Evolutionary conservation across 2,113 vertebrate genomes (phyloP).

Genomic region (Marmota flaviventris): DNA sequence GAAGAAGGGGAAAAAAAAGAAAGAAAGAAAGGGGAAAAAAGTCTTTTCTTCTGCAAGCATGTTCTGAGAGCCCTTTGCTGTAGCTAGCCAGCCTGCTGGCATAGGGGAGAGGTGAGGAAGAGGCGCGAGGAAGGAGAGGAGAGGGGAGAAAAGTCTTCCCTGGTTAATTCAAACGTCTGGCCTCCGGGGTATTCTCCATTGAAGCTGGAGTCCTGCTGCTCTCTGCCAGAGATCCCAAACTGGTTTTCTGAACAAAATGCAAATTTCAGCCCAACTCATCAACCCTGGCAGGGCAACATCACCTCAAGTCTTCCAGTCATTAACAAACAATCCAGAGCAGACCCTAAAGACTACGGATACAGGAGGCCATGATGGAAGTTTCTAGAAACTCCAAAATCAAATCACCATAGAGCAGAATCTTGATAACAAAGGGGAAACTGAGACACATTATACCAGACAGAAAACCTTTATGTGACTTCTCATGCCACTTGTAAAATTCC

Average conservation of each 20-base stretch:
- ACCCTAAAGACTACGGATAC: not conserved
- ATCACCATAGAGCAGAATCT: not conserved
- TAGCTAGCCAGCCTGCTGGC: conserved; percentile 20
- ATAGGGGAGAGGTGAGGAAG: conserved; percentile 35
- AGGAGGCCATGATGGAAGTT: not conserved
- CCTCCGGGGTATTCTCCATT: conserved; percentile 2
- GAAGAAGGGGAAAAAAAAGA: not conserved
- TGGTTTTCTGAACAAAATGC: conserved; percentile 76
- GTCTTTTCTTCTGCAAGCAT: conserved; percentile 10
- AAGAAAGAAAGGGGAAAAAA: not conserved
- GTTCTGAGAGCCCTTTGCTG: conserved; percentile 59
- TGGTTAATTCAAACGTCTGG: not conserved
- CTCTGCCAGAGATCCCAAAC: conserved; percentile 53
- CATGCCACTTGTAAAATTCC: not conserved
- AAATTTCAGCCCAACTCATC: conserved; percentile 66
- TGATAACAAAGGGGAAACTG: conserved; percentile 45
- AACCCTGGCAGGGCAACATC: conserved; percentile 9
- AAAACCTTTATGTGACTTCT: not conserved
- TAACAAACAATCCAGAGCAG: conserved; percentile 45
- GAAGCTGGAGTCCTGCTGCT: conserved; percentile 21
- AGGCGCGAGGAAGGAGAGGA: not conserved
- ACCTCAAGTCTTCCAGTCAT: conserved; percentile 42
- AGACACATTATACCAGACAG: not conserved
- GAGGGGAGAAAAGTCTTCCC: conserved; percentile 32
- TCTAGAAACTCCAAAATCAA: conserved; percentile 21